Evolutionary conservation across 2,888 invertebrate genomes (phyloP).

Genomic region (Patella caerulea): DNA sequence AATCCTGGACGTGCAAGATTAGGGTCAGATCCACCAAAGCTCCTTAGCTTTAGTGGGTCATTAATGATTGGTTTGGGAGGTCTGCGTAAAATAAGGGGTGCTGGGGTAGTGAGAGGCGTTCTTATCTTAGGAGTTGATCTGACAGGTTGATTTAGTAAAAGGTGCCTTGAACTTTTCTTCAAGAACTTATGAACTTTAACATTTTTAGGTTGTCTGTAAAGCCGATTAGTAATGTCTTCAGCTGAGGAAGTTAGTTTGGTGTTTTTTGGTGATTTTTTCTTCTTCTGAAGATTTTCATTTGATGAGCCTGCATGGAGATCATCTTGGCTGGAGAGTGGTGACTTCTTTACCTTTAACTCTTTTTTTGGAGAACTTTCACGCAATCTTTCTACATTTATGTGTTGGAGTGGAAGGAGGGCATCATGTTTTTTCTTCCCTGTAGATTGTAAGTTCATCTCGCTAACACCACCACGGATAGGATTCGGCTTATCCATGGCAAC

Average conservation of each 20-base stretch:
- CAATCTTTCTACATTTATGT: background rate
- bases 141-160: background rate
- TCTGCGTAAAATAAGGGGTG: constrained; percentile 13
- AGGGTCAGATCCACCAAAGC: constrained; percentile 28
- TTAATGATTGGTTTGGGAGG: constrained; percentile 13
- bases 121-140: constrained; percentile 18
- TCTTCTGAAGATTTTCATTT: constrained; percentile 30
- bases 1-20: constrained; percentile 18
- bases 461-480: constrained; percentile 51
- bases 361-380: background rate
- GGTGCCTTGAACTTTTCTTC: background rate
- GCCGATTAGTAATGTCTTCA: constrained; percentile 49
- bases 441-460: constrained; percentile 43
- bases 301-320: background rate
- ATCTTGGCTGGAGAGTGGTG: background rate
- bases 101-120: constrained; percentile 15
- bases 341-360: background rate
- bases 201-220: constrained; percentile 45
- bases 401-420: background rate
- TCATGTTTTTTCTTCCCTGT: background rate
- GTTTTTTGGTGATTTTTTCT: constrained; percentile 31
- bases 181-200: constrained; percentile 5
- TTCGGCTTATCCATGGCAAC: constrained; percentile 48
- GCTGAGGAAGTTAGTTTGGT: constrained; percentile 29
- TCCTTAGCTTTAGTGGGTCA: constrained; percentile 4